Percentiles rank a stretch among this genome's conserved stretches.
phyloP scores from a whole-genome alignment of 2,888 invertebrate genomes.

The Schizotus pectinicornis region DNA sequence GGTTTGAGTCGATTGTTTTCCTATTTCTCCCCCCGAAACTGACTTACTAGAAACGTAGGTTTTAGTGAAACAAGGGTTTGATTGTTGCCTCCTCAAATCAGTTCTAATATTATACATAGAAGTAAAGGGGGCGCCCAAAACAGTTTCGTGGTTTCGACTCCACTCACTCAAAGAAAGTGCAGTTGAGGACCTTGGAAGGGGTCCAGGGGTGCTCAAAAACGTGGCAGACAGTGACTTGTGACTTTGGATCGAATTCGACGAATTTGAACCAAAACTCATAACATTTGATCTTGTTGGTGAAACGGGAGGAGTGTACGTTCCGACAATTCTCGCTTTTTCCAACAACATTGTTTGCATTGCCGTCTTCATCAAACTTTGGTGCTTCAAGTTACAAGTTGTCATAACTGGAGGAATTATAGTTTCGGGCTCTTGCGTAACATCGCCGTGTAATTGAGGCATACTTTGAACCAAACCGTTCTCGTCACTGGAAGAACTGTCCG shows the following conservation, averaged over 20 bases:
- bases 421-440: slow-evolving; percentile 1
- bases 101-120: slow-evolving; percentile 46
- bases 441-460: no score
- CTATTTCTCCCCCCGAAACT: background rate
- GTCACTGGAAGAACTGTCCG: background rate
- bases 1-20: slow-evolving; percentile 21
- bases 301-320: slow-evolving; percentile 47
- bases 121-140: slow-evolving; percentile 63
- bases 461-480: background rate
- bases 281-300: slow-evolving; percentile 38
- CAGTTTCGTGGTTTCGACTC: slow-evolving; percentile 56
- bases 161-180: slow-evolving; percentile 58
- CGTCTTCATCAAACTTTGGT: slow-evolving; percentile 48
- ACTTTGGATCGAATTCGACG: slow-evolving; percentile 28
- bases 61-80: slow-evolving; percentile 33
- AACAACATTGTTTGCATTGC: slow-evolving; percentile 54
- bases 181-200: slow-evolving; percentile 48
- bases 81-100: slow-evolving; percentile 34
- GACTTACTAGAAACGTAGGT: background rate
- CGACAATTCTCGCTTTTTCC: slow-evolving; percentile 51
- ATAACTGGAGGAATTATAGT: slow-evolving; percentile 39
- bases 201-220: slow-evolving; percentile 27
- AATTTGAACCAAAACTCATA: slow-evolving; percentile 16
- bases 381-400: slow-evolving; percentile 36
- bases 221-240: slow-evolving; percentile 34